A percentile compares a stretch with the other conserved stretches of the same genome.
Conservation (phyloP, 2,888 invertebrate genomes). For the Sinopyrophorus schimmeli region DNA sequence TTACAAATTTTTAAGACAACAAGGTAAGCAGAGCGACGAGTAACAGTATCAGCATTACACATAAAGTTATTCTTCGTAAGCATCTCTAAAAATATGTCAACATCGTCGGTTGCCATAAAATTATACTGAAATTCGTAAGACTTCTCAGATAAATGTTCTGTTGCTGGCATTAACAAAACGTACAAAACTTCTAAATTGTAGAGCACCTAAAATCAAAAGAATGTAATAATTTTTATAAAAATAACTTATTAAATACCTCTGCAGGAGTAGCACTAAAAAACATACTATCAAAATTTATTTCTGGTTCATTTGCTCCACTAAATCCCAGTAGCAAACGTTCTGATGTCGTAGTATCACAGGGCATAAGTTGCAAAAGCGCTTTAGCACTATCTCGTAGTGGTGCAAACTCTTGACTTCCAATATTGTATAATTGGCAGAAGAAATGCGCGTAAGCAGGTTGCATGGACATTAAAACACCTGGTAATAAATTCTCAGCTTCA, state of each 20-base stretch:
- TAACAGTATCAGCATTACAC: slow-evolving; percentile 73
- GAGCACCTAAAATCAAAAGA: slow-evolving; percentile 63
- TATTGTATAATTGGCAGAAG: slow-evolving; percentile 83
- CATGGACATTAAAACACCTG: slow-evolving; percentile 88
- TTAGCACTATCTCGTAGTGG: slow-evolving; percentile 83
- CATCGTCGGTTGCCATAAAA: slow-evolving; percentile 68
- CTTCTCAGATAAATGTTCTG: slow-evolving; percentile 74
- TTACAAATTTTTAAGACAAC: slow-evolving; percentile 88
- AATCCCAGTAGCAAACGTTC: slow-evolving; percentile 63
- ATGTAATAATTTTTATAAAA: slow-evolving; percentile 2
- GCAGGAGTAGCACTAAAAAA: slow-evolving; percentile 74
- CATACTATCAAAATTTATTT: slow-evolving; percentile 62
- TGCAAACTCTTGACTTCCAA: slow-evolving; percentile 82
- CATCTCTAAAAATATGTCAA: slow-evolving; percentile 74
- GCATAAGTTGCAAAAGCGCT: slow-evolving; percentile 77
- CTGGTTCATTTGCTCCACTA: slow-evolving; percentile 50
- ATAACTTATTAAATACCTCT: slow-evolving; percentile 57
- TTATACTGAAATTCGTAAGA: slow-evolving; percentile 71
- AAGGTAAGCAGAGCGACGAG: slow-evolving; percentile 75
- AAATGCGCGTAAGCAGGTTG: slow-evolving; percentile 77
- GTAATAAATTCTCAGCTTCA: slow-evolving; percentile 86
- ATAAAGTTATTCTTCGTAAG: slow-evolving; percentile 84
- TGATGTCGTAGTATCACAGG: slow-evolving; percentile 63
- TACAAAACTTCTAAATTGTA: slow-evolving; percentile 71
- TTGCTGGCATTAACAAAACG: slow-evolving; percentile 88